Conservation (phyloP, 1,140 invertebrate genomes). For the Trialeurodes vaporariorum region DNA sequence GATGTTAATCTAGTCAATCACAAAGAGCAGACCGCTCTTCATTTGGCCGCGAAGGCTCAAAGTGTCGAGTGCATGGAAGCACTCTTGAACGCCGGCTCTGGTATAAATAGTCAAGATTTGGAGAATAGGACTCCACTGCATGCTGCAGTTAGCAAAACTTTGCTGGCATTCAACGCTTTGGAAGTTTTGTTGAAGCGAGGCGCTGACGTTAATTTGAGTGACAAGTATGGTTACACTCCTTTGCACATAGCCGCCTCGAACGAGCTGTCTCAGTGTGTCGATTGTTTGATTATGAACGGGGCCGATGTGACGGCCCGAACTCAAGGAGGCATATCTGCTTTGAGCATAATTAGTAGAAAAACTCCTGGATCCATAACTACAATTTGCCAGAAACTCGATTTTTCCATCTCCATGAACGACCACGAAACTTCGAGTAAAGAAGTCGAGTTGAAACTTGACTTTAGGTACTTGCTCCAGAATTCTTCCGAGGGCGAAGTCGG, state of each 20-base stretch:
- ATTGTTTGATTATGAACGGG: conserved; percentile 66
- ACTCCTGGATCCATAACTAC: conserved; percentile 66
- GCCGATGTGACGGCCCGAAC: conserved; percentile 73
- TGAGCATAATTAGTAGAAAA: conserved; percentile 69
- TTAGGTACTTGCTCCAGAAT: conserved; percentile 62
- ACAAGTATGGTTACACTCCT: conserved; percentile 80
- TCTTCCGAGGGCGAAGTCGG: conserved; percentile 65
- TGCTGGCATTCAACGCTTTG: conserved; percentile 59
- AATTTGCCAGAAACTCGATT: conserved; percentile 60
- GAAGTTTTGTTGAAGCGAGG: conserved; percentile 59
- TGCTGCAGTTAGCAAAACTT: conserved; percentile 60
- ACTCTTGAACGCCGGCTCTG: conserved; percentile 54
- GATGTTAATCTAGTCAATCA: conserved; percentile 55
- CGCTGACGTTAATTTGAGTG: conserved; percentile 70
- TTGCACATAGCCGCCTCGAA: conserved; percentile 76
- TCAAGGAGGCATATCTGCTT: conserved; percentile 65
- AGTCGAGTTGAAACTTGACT: conserved; percentile 67
- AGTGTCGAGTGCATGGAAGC: conserved; percentile 64
- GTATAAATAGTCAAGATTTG: conserved; percentile 60
- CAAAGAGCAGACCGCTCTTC: conserved; percentile 62
- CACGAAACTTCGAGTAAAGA: conserved; percentile 63
- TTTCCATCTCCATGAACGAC: conserved; percentile 62
- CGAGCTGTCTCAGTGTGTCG: conserved; percentile 68
- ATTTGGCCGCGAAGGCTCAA: conserved; percentile 60
- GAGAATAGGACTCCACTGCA: conserved; percentile 65